A percentile compares a stretch with the other conserved stretches of the same genome.
phyloP scores from a whole-genome alignment of 1,140 invertebrate genomes.

The Bilobella aurantiaca region DNA sequence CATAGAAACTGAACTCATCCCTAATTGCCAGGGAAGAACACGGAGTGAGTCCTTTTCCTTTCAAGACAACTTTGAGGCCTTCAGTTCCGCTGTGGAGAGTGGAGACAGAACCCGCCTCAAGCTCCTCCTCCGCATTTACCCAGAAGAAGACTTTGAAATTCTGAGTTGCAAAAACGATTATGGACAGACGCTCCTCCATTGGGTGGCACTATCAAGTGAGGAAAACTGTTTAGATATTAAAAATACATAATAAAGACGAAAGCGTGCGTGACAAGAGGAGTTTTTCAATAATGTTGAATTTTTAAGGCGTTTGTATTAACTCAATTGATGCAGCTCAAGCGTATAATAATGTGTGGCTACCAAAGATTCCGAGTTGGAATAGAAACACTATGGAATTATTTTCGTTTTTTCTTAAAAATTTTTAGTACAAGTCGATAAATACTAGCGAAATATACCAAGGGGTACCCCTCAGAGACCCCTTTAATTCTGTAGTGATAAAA shows the following conservation, averaged over 20 bases:
- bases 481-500: no score
- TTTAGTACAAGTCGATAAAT: no score
- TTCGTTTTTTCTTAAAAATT: no score
- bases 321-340: neutral
- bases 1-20: neutral
- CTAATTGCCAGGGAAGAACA: neutral
- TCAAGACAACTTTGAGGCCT: neutral
- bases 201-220: neutral
- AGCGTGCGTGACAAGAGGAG: neutral
- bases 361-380: neutral
- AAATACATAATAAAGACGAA: no score
- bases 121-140: neutral
- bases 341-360: neutral
- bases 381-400: no score
- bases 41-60: neutral
- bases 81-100: neutral
- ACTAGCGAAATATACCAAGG: no score
- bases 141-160: neutral
- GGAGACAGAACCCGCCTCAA: neutral
- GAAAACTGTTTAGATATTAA: neutral
- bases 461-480: no score
- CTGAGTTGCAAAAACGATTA: neutral
- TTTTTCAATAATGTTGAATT: neutral
- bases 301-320: neutral
- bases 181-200: neutral